Evolutionary conservation across 1,140 invertebrate species (phyloP), one percentile per base, ranked within the genome.

Genomic region (Cepaea nemoralis): DNA sequence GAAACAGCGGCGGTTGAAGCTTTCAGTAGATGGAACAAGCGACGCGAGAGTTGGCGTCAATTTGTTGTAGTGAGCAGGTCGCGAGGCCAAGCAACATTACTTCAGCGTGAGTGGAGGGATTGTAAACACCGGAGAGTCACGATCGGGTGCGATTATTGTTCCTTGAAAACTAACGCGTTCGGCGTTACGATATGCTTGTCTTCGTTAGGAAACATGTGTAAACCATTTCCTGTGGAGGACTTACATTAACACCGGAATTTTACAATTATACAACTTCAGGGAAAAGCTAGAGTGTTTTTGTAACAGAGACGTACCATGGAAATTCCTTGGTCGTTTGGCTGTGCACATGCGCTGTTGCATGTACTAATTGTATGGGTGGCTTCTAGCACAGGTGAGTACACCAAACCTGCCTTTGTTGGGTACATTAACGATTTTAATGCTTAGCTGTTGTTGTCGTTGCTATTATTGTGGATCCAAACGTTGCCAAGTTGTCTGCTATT

Each of bases 51-150:
- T 55, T 55, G 59, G 59, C 59, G 59, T 63, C 27, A 63, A 63
- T 63, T 63, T 63, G 59, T 63, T 63, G 59, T 63, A 63, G 59
- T 31, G 59, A 5, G n/a, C n/a, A 63, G 59, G 59, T 63, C 59
- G 59, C 59, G 59, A 63, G 59, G 59, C 59, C 59, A 63, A 27
- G n/a, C 8, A 31, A 31, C 59, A 63, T 63, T 63, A 63, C 59
- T 63, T 63, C 59, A 63, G 59, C 59, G n/a, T 63, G 59, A 63
- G 59, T 63, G 59, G 59, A 63, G 16, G 59, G 8, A 63, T 63
- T 63, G 59, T 63, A 63, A 63, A 63, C 59, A 63, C 59, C 33
- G 5, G 59, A 31, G 59, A 63, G 27, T 63, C 59, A 63, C 33
- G 27, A 63, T 31, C n/a, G n/a, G n/a, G 2, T 31, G 16, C 59